phyloP scores from a whole-genome alignment of 1,140 invertebrate species.

The Trichomalopsis sarcophagae region DNA sequence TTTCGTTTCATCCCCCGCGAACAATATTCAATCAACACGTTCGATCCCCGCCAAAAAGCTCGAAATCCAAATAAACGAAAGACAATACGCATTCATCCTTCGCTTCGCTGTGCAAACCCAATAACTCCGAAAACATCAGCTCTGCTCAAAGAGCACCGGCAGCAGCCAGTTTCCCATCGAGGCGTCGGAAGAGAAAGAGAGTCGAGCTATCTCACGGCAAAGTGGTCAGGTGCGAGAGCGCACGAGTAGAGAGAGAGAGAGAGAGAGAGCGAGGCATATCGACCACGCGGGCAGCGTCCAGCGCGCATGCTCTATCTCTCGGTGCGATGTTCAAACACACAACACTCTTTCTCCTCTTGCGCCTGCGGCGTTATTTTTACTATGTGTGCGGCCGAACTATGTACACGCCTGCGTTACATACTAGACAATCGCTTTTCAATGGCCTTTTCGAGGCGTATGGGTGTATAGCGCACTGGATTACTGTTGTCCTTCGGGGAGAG shows the following conservation, averaged over 20 bases:
- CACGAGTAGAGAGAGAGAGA: background rate
- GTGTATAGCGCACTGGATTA: background rate
- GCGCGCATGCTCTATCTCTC: conserved; percentile 23
- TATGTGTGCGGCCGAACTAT: background rate
- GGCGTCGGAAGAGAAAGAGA: background rate
- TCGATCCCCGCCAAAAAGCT: background rate
- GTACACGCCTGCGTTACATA: background rate
- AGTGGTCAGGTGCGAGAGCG: conserved; percentile 15
- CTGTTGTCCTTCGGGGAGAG: background rate
- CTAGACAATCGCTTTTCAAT: background rate
- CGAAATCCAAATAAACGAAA: background rate
- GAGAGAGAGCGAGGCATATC: conserved; percentile 11
- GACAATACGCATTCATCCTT: background rate
- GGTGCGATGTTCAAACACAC: background rate
- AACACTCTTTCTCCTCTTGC: background rate
- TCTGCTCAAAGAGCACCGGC: background rate
- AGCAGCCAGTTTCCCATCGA: background rate
- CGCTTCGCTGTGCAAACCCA: background rate
- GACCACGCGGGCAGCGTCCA: conserved; percentile 25
- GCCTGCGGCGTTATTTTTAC: background rate
- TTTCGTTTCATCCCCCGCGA: background rate
- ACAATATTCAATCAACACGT: background rate
- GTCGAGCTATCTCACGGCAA: background rate
- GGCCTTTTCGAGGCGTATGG: background rate
- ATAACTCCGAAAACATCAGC: background rate